phyloP scores from a whole-genome alignment of 2,113 vertebrate genomes.

The Petromus typicus region DNA sequence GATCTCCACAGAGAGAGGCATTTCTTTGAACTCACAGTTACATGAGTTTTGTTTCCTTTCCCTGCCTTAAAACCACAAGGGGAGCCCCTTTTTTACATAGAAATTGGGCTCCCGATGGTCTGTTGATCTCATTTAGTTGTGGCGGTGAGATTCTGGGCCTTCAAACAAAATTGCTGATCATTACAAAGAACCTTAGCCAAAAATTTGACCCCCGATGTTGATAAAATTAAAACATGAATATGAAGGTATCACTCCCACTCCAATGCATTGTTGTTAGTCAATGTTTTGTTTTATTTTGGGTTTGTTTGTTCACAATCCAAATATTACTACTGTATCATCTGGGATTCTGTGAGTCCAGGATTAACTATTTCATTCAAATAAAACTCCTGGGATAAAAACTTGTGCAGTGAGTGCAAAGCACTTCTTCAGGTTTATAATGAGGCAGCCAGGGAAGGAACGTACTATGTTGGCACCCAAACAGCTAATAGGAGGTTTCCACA shows the following conservation, averaged over 20 bases:
- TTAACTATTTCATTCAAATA: neutral
- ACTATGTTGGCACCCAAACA: neutral
- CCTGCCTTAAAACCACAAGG: neutral
- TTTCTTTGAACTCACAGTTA: neutral
- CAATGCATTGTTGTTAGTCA: neutral
- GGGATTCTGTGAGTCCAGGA: neutral
- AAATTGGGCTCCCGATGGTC: neutral
- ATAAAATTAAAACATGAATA: neutral
- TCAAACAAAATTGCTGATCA: neutral
- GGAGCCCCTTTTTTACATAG: neutral
- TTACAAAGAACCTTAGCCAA: neutral
- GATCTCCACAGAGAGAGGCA: neutral
- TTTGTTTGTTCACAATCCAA: neutral
- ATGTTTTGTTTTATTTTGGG: neutral
- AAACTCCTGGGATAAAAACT: neutral
- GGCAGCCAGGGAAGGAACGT: neutral
- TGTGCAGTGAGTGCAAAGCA: neutral
- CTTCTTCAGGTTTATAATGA: neutral
- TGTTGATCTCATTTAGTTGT: neutral
- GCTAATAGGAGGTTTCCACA: neutral
- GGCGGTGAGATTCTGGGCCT: neutral
- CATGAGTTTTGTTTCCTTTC: neutral
- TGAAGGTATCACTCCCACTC: neutral
- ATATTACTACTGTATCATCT: neutral
- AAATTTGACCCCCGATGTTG: neutral